Percentiles rank a stretch among this genome's conserved stretches.
Evolutionary conservation across 2,113 vertebrate genomes (phyloP).

Genomic region (Circaetus cinerascens): DNA sequence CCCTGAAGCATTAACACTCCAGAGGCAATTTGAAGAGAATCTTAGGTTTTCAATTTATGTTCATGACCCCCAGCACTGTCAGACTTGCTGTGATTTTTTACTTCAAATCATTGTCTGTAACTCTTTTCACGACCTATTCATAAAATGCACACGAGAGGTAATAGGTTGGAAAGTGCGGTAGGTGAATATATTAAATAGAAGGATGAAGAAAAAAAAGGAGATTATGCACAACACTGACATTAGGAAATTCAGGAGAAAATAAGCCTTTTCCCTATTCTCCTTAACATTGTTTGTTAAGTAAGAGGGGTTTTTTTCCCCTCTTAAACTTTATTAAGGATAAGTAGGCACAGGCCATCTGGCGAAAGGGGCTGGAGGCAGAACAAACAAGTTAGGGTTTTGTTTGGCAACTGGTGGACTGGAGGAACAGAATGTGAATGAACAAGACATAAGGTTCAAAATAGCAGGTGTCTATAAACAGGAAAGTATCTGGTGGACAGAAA

Average conservation of each 20-base stretch:
- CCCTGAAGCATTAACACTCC: not conserved
- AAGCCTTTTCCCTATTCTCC: not conserved
- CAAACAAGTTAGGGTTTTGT: not conserved
- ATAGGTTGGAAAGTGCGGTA: not conserved
- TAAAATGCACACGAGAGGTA: not conserved
- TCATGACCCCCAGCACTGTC: not conserved
- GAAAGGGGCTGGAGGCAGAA: not conserved
- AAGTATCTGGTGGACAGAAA: not conserved
- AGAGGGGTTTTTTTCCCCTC: accelerated
- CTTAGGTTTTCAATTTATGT: not conserved
- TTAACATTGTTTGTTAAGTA: not conserved
- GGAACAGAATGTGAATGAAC: not conserved
- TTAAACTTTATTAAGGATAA: not conserved
- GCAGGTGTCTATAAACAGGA: not conserved
- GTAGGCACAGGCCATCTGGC: not conserved
- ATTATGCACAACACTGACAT: not conserved
- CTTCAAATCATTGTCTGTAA: not conserved
- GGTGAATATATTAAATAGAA: not conserved
- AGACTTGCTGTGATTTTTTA: not conserved
- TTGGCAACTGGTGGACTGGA: not conserved
- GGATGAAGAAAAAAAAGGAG: not conserved
- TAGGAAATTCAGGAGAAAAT: not conserved
- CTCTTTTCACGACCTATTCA: not conserved
- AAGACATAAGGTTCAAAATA: not conserved
- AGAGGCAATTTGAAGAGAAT: not conserved